Conservation (phyloP, 2,888 invertebrate genomes). For the Psylliodes chrysocephalus region DNA sequence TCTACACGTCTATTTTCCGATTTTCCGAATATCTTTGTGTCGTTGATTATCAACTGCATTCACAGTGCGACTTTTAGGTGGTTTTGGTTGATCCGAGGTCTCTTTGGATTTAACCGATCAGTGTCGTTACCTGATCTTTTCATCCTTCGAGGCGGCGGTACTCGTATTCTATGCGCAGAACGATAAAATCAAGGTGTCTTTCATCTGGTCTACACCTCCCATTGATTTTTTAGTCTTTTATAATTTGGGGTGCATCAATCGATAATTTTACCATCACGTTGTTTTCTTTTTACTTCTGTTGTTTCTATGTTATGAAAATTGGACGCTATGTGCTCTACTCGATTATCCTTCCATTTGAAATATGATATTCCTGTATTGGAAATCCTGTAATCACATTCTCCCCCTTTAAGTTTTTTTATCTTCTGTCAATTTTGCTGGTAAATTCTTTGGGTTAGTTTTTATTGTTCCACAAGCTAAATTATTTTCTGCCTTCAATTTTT, state of each 20-base stretch:
- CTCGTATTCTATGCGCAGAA: too few relatives aligned
- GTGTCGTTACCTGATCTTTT: too few relatives aligned
- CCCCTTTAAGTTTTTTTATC: conserved; percentile 3
- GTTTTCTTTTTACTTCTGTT: neutral
- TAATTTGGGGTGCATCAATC: conserved; percentile 2
- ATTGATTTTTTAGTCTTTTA: conserved; percentile 16
- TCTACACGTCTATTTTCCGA: too few relatives aligned
- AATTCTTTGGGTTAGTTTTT: neutral
- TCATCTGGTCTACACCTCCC: too few relatives aligned
- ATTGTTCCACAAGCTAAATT: conserved; percentile 4
- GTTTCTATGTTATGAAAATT: conserved; percentile 18
- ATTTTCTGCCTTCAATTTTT: conserved; percentile 3
- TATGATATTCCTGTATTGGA: conserved; percentile 24
- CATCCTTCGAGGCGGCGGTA: too few relatives aligned
- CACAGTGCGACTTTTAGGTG: too few relatives aligned
- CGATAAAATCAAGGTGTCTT: too few relatives aligned
- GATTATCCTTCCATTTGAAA: conserved; percentile 26
- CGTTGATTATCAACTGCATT: too few relatives aligned
- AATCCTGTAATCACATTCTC: conserved; percentile 14
- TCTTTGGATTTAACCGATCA: too few relatives aligned
- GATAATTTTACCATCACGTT: conserved; percentile 6
- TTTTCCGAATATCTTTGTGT: too few relatives aligned
- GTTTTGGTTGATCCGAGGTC: too few relatives aligned
- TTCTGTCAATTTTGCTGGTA: neutral
- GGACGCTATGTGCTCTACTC: conserved; percentile 17